Percentiles rank a stretch among this genome's conserved stretches.
These are phyloP conservation scores for Choristoneura rosaceana DNA, from an alignment of 2,888 invertebrate genomes.

Conservation along the genomic window DNA sequence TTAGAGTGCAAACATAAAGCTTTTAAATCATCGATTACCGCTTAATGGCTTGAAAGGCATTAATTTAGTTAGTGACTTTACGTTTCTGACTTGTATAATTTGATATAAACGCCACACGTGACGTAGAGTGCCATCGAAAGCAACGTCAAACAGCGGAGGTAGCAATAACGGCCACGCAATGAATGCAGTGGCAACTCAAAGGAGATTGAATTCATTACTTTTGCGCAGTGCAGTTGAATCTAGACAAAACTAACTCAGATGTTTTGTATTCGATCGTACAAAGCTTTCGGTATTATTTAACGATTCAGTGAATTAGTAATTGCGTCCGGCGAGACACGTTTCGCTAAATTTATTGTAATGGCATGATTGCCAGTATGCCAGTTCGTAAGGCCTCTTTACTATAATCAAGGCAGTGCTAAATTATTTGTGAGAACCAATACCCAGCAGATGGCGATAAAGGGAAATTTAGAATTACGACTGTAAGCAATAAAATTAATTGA, in stretches of 20 bases:
- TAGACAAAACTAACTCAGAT: slow-evolving; percentile 56
- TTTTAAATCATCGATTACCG: slow-evolving; percentile 8
- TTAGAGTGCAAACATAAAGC: slow-evolving; percentile 4
- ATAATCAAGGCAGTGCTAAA: slow-evolving; percentile 34
- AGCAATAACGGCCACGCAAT: slow-evolving; percentile 51
- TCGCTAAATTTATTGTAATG: slow-evolving; percentile 34
- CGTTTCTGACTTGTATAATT: neutral
- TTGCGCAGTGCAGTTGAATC: slow-evolving; percentile 57
- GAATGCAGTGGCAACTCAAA: slow-evolving; percentile 51
- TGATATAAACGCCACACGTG: slow-evolving; percentile 12
- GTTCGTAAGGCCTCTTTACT: slow-evolving; percentile 33
- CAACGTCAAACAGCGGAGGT: slow-evolving; percentile 48
- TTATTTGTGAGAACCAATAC: slow-evolving; percentile 40
- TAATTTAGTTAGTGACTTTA: neutral
- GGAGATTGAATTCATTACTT: slow-evolving; percentile 53
- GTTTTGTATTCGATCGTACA: slow-evolving; percentile 48
- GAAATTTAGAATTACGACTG: slow-evolving; percentile 27
- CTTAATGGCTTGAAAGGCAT: slow-evolving; percentile 1
- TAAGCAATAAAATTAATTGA: slow-evolving; percentile 26
- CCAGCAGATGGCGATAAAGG: slow-evolving; percentile 34
- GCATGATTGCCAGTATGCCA: slow-evolving; percentile 38
- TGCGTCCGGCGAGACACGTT: slow-evolving; percentile 34
- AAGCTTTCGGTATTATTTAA: slow-evolving; percentile 38
- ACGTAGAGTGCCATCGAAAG: neutral
- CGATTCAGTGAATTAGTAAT: slow-evolving; percentile 31